phyloP scores from a whole-genome alignment of 2,113 vertebrate genomes.

The Cephalopholis sonnerati region DNA sequence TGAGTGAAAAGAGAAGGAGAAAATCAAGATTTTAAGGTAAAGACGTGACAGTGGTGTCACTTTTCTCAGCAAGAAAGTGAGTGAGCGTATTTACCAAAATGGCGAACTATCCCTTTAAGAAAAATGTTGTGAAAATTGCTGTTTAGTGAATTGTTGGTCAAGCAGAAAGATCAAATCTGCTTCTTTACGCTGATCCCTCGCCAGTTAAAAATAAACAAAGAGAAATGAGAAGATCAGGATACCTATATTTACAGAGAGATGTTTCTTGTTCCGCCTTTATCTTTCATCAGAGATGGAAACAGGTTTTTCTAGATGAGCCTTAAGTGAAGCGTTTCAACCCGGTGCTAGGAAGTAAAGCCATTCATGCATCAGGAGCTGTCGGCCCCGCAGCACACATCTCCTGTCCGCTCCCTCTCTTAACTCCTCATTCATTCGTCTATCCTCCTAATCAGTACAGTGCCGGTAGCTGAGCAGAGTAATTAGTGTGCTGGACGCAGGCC shows the following conservation, averaged over 20 bases:
- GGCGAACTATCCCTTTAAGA: not conserved
- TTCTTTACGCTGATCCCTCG: not conserved
- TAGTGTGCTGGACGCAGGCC: conserved; percentile 61
- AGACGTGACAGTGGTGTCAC: not conserved
- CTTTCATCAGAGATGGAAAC: conserved; percentile 33
- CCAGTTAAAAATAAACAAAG: conserved; percentile 10
- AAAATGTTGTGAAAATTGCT: not conserved
- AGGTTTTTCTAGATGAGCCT: conserved; percentile 47
- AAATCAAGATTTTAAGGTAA: not conserved
- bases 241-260: conserved; percentile 10
- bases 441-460: conserved; percentile 50
- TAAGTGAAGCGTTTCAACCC: not conserved
- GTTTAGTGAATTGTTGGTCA: not conserved
- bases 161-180: not conserved
- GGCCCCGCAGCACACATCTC: conserved; percentile 26
- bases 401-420: conserved; percentile 19
- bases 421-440: conserved; percentile 38
- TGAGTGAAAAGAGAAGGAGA: not conserved
- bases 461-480: conserved; percentile 56
- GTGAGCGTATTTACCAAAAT: not conserved
- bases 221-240: conserved; percentile 6
- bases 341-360: conserved; percentile 38
- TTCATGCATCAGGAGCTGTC: conserved; percentile 34
- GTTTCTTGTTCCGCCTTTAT: not conserved
- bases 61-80: not conserved